Evolutionary conservation across 1,140 invertebrate genomes (phyloP).

Genomic region (Drosophila sproati): DNA sequence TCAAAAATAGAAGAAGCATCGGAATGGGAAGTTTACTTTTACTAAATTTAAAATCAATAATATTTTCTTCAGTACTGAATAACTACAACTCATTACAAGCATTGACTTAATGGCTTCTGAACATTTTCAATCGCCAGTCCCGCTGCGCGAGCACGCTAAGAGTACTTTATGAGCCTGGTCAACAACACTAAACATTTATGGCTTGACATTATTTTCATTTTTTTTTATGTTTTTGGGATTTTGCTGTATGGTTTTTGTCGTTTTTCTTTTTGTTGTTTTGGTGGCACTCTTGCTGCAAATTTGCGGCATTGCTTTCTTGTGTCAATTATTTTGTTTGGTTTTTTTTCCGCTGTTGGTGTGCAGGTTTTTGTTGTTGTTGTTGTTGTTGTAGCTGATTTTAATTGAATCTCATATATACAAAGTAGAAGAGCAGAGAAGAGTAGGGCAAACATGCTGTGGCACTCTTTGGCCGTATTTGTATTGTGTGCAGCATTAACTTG

Average conservation of each 20-base stretch:
- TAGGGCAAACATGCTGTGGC: constrained; percentile 45
- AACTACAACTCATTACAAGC: no score
- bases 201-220: constrained; percentile 65
- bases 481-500: constrained; percentile 41
- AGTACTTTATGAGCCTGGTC: constrained; percentile 70
- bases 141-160: constrained; percentile 1
- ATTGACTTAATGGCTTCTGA: neutral
- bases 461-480: constrained; percentile 33
- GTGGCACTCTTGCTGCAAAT: constrained; percentile 48
- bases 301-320: constrained; percentile 80
- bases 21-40: neutral
- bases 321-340: constrained; percentile 77
- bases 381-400: constrained; percentile 60
- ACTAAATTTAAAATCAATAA: neutral
- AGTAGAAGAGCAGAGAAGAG: constrained; percentile 55
- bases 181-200: constrained; percentile 71
- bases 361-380: constrained; percentile 2
- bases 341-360: constrained; percentile 44
- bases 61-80: neutral
- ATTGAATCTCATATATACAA: constrained; percentile 82
- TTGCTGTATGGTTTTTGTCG: constrained; percentile 13
- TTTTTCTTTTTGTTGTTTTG: constrained; percentile 24
- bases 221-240: constrained; percentile 14
- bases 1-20: no score
- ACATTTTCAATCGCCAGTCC: neutral